Evolutionary conservation across 2,113 vertebrate species (phyloP).

Genomic region (Alligator mississippiensis): DNA sequence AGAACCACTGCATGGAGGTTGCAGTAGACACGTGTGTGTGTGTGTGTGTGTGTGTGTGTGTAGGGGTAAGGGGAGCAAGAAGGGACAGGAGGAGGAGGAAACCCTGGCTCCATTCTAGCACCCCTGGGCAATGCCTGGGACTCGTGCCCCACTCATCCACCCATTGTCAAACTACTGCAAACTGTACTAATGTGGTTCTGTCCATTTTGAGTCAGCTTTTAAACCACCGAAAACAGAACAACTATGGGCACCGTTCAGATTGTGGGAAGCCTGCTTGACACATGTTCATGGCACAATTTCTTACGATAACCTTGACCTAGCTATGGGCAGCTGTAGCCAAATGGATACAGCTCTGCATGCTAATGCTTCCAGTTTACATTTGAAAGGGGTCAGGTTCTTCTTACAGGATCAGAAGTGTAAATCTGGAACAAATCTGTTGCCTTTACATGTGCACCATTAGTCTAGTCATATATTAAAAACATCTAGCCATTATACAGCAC

Average conservation of each 20-base stretch:
- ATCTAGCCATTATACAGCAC: background rate
- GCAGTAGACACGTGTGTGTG: no score
- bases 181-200: background rate
- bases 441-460: background rate
- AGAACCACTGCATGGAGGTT: no score
- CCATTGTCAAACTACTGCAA: no score
- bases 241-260: background rate
- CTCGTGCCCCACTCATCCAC: no score
- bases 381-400: background rate
- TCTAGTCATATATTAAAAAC: background rate
- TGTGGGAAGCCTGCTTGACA: background rate
- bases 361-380: rapidly evolving
- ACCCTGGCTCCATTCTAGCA: no score
- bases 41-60: background rate
- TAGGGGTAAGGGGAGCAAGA: background rate
- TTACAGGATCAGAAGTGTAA: background rate
- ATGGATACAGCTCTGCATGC: background rate
- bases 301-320: background rate
- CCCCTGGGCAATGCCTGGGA: no score
- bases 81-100: background rate
- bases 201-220: background rate
- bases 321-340: rapidly evolving
- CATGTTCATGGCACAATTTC: background rate
- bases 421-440: background rate
- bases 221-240: background rate